Conservation (phyloP, 2,797 vertebrate species). For the Malurus leucopterus region DNA sequence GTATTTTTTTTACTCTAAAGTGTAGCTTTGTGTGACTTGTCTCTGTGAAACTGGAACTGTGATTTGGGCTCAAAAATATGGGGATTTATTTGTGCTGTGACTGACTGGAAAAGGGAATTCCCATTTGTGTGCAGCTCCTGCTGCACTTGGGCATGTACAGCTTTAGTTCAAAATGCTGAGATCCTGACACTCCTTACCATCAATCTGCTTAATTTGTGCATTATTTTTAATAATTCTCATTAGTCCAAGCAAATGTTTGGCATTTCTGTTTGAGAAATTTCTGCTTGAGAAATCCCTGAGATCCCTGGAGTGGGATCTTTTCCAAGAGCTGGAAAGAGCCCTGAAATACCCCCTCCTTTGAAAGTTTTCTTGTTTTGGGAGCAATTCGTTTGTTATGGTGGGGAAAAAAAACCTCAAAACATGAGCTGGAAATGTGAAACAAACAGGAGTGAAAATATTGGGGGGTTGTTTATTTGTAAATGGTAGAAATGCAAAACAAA, state of each 20-base stretch:
- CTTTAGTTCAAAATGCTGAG: too few species aligned
- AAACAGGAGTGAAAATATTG: too few species aligned
- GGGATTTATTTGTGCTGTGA: not conserved
- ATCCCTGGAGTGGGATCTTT: not conserved
- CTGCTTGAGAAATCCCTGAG: too few species aligned
- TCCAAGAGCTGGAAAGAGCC: not conserved
- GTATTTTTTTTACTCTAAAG: not conserved
- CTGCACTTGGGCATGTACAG: too few species aligned
- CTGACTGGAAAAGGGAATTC: too few species aligned
- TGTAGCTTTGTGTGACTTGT: accelerated
- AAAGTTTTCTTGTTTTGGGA: not conserved
- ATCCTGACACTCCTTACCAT: too few species aligned
- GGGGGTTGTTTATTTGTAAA: too few species aligned
- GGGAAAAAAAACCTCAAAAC: not conserved
- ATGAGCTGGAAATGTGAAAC: not conserved
- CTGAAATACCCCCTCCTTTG: not conserved
- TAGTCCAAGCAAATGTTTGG: too few species aligned
- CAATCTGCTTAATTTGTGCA: too few species aligned
- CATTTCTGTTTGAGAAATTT: too few species aligned
- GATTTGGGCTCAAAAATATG: accelerated
- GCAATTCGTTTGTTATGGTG: accelerated
- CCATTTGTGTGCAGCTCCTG: too few species aligned
- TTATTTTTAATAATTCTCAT: too few species aligned
- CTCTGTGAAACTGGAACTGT: not conserved
- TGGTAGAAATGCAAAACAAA: not conserved